Percentiles rank a stretch among this genome's conserved stretches.
Evolutionary conservation across 2,797 vertebrate species (phyloP).

Genomic region (Choloepus didactylus): DNA sequence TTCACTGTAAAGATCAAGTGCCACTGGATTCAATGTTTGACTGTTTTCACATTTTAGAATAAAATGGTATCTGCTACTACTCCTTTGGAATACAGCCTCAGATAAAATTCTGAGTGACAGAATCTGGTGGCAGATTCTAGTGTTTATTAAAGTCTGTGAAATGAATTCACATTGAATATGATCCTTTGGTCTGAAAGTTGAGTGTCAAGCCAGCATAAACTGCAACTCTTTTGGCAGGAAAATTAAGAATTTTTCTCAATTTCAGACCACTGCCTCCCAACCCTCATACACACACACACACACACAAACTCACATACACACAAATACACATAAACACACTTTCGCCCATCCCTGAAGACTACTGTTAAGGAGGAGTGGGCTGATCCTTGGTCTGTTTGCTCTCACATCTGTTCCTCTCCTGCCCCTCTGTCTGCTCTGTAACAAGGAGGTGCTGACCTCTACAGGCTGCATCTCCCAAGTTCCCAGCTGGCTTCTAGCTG

Average conservation of each 20-base stretch:
- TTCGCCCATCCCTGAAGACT: not conserved
- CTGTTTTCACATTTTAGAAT: slow-evolving; percentile 31
- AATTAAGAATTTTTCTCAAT: slow-evolving; percentile 63
- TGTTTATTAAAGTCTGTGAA: slow-evolving; percentile 80
- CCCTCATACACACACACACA: not conserved
- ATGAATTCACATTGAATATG: slow-evolving; percentile 77
- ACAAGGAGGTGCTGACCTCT: slow-evolving; percentile 51
- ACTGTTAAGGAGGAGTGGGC: not conserved
- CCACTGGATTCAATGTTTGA: slow-evolving; percentile 4
- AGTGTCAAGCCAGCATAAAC: slow-evolving; percentile 71
- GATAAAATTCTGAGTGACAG: not conserved
- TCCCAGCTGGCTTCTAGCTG: not conserved
- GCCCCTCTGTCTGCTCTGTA: not conserved
- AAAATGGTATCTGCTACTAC: slow-evolving; percentile 64
- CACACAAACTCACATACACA: too few species aligned
- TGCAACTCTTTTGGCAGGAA: slow-evolving; percentile 64
- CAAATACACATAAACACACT: not conserved
- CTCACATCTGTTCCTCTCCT: not conserved
- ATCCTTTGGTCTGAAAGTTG: slow-evolving; percentile 69
- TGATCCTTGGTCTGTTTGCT: not conserved
- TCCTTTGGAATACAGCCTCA: slow-evolving; percentile 59
- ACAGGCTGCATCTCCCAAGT: not conserved
- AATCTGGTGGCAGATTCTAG: slow-evolving; percentile 48
- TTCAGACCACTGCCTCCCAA: not conserved
- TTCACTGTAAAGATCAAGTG: slow-evolving; percentile 54